These are phyloP conservation scores for Pseudomugil gertrudae DNA, from an alignment of 2,797 vertebrate genomes.

Conservation along the genomic window DNA sequence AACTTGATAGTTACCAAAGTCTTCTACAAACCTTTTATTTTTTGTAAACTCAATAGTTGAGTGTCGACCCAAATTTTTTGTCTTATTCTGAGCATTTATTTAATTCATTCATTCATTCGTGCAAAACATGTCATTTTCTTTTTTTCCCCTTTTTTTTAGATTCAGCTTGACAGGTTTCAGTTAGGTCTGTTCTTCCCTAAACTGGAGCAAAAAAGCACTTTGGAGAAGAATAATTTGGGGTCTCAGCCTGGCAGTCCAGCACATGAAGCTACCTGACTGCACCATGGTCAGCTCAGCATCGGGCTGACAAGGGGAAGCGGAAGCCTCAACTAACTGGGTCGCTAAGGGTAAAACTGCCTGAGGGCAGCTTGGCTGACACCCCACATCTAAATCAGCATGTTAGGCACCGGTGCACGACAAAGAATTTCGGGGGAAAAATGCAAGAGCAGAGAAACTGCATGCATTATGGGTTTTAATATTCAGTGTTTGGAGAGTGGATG, in stretches of 20 bases:
- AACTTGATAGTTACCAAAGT: too few species aligned
- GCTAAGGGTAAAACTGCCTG: conserved; percentile 55
- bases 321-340: conserved; percentile 66
- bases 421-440: conserved; percentile 43
- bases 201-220: conserved; percentile 19
- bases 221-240: conserved; percentile 21
- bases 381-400: conserved; percentile 65
- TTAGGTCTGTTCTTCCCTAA: not conserved
- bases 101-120: too few species aligned
- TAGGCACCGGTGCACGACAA: conserved; percentile 57
- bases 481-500: conserved; percentile 62
- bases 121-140: too few species aligned
- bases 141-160: not conserved
- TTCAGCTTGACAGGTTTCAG: not conserved
- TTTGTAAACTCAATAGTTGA: too few species aligned
- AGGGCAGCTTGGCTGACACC: conserved; percentile 69
- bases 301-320: conserved; percentile 47
- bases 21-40: too few species aligned
- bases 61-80: too few species aligned
- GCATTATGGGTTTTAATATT: conserved; percentile 67
- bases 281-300: conserved; percentile 39
- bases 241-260: conserved; percentile 17
- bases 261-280: conserved; percentile 54
- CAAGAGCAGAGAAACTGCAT: conserved; percentile 46
- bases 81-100: too few species aligned